Evolutionary conservation across 2,888 invertebrate genomes (phyloP), one percentile per base, ranked within the genome.

Genomic region (Ecliptopera silaceata): DNA sequence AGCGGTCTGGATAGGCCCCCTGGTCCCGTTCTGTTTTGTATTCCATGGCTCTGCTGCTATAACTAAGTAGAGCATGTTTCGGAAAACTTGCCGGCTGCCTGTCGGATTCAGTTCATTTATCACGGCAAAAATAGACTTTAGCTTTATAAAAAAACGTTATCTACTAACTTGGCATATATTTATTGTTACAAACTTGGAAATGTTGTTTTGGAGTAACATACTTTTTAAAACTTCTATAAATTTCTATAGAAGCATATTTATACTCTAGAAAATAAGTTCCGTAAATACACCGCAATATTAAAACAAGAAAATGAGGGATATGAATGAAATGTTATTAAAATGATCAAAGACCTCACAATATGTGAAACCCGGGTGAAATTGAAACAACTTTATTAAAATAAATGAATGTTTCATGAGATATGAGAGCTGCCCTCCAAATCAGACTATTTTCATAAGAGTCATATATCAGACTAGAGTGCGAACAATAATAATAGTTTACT

Each of bases 301-400:
- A n/a, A n/a, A n/a, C n/a, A n/a, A n/a, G n/a, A n/a, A n/a, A n/a
- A n/a, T n/a, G n/a, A n/a, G n/a, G n/a, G n/a, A n/a, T n/a, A n/a
- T n/a, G n/a, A n/a, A n/a, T 13, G 34, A 18, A 26, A 26, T 45
- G 20, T 34, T 45, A 32, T 4, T 32, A 34, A 45, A 45, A 45
- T 13, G 12, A 45, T 56, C 56, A 62, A 62, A 62, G 50, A 48
- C 39, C 32, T 34, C 13, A 34, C 13, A 34, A 34, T 34, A 42
- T 43, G 53, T 50, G 44, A 36, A 56, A 20, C 60, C 47, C 42
- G 53, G 38, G 44, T 58, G 47, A 61, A 63, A 64, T 59, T 54
- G 60, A 63, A 55, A 34, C 51, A 41, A 62, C 55, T 69, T 70
- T 65, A 65, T 71, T 70, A 61, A 58, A 69, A 67, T 69, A 68